Evolutionary conservation across 1,140 invertebrate genomes (phyloP).

Genomic region (Sarcophaga bullata): DNA sequence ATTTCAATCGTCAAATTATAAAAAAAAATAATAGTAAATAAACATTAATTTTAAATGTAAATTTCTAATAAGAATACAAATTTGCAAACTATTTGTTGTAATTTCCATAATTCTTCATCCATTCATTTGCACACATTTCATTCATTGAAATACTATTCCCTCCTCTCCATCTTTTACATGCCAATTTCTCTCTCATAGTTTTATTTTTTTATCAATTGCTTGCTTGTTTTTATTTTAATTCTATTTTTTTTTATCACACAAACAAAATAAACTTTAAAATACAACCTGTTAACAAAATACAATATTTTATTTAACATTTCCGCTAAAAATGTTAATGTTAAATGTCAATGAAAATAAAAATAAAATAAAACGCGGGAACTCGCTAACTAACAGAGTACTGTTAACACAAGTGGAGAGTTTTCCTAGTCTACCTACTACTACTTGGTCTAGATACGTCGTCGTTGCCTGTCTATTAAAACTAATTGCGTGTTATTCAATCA

Average conservation of each 20-base stretch:
- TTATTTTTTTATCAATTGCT: background rate
- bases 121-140: no score
- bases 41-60: no score
- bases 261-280: background rate
- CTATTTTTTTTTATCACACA: background rate
- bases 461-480: constrained; percentile 30
- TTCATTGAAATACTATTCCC: no score
- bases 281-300: background rate
- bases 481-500: constrained; percentile 39
- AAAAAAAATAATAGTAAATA: no score
- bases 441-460: constrained; percentile 14
- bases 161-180: no score
- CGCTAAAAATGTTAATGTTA: constrained; percentile 11
- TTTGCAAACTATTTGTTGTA: no score
- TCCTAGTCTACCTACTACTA: background rate
- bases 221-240: background rate
- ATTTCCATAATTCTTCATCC: no score
- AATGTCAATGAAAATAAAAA: background rate
- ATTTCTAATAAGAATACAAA: no score
- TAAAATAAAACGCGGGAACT: constrained; percentile 35
- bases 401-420: constrained; percentile 29
- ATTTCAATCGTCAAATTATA: no score
- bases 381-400: constrained; percentile 21
- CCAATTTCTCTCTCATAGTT: background rate
- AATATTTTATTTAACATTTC: background rate